A percentile compares a stretch with the other conserved stretches of the same genome.
Conservation (phyloP, 2,113 vertebrate genomes). For the Rhegmatorhina hoffmannsi region DNA sequence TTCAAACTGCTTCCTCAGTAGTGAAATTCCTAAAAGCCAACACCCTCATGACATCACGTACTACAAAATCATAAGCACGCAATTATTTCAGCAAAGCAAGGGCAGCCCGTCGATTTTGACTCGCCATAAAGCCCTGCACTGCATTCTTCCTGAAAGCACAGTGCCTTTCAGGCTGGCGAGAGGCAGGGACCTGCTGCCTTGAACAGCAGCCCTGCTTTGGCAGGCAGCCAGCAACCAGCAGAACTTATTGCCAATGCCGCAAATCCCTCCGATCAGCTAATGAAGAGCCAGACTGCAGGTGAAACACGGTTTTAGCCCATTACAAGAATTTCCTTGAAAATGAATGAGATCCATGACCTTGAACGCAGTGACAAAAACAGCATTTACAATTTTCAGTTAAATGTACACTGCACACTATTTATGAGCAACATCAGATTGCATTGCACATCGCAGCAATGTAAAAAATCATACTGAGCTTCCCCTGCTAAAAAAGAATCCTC, state of each 20-base stretch:
- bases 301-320: conserved; percentile 47
- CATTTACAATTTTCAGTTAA: not conserved
- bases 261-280: conserved; percentile 72
- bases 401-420: rapidly evolving
- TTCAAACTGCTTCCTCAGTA: conserved; percentile 60
- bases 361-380: not conserved
- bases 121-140: conserved; percentile 36
- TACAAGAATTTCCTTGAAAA: not conserved
- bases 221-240: conserved; percentile 73
- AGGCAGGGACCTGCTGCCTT: conserved; percentile 28
- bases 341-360: conserved; percentile 62
- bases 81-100: not conserved
- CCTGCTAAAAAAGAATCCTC: not conserved
- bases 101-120: conserved; percentile 26
- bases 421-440: not conserved
- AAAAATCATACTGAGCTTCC: not conserved
- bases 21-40: conserved; percentile 68
- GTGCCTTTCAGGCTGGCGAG: not conserved
- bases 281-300: conserved; percentile 67
- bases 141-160: not conserved
- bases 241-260: conserved; percentile 75
- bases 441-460: not conserved
- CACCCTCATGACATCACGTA: conserved; percentile 78
- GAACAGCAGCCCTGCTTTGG: conserved; percentile 67
- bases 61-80: conserved; percentile 46